Conservation (phyloP, 1,140 invertebrate genomes). For the Drosophila auraria region DNA sequence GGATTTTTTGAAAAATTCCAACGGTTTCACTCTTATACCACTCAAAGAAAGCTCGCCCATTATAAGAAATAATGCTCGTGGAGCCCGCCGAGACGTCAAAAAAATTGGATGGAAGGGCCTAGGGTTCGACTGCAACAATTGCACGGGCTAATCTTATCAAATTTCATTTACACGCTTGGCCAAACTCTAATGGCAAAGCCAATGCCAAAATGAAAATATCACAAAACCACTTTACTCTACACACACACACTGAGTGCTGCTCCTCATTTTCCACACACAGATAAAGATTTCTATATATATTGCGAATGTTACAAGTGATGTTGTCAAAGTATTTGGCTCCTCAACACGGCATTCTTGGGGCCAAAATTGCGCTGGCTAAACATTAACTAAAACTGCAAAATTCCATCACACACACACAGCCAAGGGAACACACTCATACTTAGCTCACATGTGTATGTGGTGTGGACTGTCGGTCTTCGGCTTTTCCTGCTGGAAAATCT, state of each 20-base stretch:
- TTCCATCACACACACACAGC: conserved; percentile 31
- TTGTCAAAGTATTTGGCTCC: conserved; percentile 42
- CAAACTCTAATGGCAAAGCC: conserved; percentile 47
- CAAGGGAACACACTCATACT: conserved; percentile 5
- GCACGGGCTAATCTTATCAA: conserved; percentile 52
- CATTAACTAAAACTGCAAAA: conserved; percentile 70
- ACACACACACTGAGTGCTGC: not conserved
- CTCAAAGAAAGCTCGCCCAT: conserved; percentile 64
- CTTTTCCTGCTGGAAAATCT: conserved; percentile 58
- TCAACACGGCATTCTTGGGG: conserved; percentile 12
- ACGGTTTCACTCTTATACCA: conserved; percentile 76
- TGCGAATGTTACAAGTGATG: conserved; percentile 7
- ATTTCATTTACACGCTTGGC: conserved; percentile 64
- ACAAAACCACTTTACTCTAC: conserved; percentile 33
- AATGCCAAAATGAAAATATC: conserved; percentile 34
- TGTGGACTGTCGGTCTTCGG: conserved; percentile 41
- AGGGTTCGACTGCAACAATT: conserved; percentile 37
- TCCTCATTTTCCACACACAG: not conserved
- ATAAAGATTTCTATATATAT: not conserved
- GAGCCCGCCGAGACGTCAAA: not conserved
- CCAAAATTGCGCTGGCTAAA: conserved; percentile 46
- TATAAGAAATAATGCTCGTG: not conserved
- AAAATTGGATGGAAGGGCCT: not conserved
- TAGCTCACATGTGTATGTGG: conserved; percentile 6
- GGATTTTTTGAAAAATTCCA: conserved; percentile 48